Evolutionary conservation across 1,140 invertebrate species (phyloP).

Genomic region (Dolichoris vasculosae): DNA sequence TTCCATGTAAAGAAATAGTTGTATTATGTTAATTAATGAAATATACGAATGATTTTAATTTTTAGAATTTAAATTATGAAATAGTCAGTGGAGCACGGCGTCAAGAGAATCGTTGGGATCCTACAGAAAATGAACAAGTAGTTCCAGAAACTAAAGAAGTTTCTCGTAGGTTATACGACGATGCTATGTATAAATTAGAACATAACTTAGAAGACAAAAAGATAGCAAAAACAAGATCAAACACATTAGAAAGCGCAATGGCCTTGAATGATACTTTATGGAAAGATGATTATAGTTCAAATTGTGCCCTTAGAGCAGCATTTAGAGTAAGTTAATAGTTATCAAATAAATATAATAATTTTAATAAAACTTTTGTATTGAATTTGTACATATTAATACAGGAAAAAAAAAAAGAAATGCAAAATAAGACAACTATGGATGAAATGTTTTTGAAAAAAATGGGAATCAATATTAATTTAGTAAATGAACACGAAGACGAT

Average conservation of each 20-base stretch:
- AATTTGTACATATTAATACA: slow-evolving; percentile 63
- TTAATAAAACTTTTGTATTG: slow-evolving; percentile 2
- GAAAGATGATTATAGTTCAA: slow-evolving; percentile 94
- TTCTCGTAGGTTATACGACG: slow-evolving; percentile 89
- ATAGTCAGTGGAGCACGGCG: slow-evolving; percentile 94
- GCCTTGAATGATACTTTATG: slow-evolving; percentile 85
- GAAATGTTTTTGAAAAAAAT: slow-evolving; percentile 84
- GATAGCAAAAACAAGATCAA: slow-evolving; percentile 81
- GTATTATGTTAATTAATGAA: neutral
- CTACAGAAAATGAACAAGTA: slow-evolving; percentile 95
- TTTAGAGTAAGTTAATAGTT: slow-evolving; percentile 83
- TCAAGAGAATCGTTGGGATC: slow-evolving; percentile 99
- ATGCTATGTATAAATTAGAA: slow-evolving; percentile 97
- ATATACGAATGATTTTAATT: slow-evolving; percentile 27
- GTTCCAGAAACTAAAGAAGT: slow-evolving; percentile 92
- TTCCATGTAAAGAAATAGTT: neutral
- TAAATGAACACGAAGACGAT: slow-evolving; percentile 88
- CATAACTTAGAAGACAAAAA: slow-evolving; percentile 89
- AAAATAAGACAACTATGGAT: slow-evolving; percentile 81
- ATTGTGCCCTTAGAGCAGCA: slow-evolving; percentile 85
- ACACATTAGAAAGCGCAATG: slow-evolving; percentile 83
- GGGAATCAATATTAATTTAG: slow-evolving; percentile 84
- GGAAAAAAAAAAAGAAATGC: slow-evolving; percentile 85
- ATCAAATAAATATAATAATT: neutral
- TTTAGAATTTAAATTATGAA: slow-evolving; percentile 96